These are phyloP conservation scores for Pachyramphus minor DNA, from an alignment of 2,113 vertebrate species.

Conservation along the genomic window DNA sequence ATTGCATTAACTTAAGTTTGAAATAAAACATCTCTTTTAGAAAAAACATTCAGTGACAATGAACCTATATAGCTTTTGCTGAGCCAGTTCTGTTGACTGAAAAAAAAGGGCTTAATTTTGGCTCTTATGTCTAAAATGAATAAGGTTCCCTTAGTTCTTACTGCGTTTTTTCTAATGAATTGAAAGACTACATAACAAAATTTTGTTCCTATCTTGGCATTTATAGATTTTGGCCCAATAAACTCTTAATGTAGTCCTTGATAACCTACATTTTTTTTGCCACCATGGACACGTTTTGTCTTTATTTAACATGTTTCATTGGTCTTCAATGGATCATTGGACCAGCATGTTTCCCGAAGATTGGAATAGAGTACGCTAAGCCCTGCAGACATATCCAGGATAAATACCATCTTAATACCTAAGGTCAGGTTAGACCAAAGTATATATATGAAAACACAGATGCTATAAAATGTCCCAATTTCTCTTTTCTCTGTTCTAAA, in stretches of 20 bases:
- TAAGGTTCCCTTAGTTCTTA: not conserved
- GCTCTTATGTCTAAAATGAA: not conserved
- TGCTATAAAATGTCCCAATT: not conserved
- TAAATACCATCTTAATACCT: not conserved
- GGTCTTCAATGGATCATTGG: not conserved
- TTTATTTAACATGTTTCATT: not conserved
- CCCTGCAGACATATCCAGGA: not conserved
- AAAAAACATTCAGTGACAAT: not conserved
- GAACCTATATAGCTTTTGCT: not conserved
- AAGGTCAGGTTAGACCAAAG: not conserved
- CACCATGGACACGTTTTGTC: not conserved
- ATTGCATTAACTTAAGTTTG: not conserved
- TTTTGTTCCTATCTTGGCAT: not conserved
- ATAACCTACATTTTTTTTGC: not conserved
- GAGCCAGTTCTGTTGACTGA: not conserved
- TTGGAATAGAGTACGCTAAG: not conserved
- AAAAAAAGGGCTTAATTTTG: not conserved
- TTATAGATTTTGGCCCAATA: not conserved
- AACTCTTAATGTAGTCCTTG: not conserved
- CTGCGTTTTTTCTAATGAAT: not conserved
- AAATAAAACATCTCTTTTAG: not conserved
- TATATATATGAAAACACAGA: not conserved
- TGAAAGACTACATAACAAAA: not conserved
- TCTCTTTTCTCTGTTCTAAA: not conserved
- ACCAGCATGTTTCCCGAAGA: not conserved